A percentile compares a stretch with the other conserved stretches of the same genome.
phyloP scores from a whole-genome alignment of 1,140 invertebrate species.

The Ladona fulva region DNA sequence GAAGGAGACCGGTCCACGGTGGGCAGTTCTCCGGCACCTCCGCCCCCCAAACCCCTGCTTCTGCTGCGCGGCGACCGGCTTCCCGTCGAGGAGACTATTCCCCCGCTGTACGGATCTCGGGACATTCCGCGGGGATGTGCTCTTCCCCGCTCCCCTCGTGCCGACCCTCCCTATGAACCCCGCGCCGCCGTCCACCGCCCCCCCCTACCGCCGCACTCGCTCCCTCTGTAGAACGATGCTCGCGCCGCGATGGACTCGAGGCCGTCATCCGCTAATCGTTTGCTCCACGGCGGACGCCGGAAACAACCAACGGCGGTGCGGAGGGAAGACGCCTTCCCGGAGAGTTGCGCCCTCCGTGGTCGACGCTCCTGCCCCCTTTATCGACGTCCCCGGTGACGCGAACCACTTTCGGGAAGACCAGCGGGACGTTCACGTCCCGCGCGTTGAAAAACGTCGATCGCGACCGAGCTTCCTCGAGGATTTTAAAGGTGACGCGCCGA shows the following conservation, averaged over 20 bases:
- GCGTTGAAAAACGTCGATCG: not conserved
- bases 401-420: constrained; percentile 18
- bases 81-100: constrained; percentile 31
- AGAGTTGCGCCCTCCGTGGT: constrained; percentile 17
- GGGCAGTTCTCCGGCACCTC: constrained; percentile 58
- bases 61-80: constrained; percentile 42
- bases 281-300: constrained; percentile 36
- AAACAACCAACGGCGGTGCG: too few species aligned
- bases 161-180: constrained; percentile 15
- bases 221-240: too few species aligned
- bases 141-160: constrained; percentile 11
- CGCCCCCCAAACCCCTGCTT: constrained; percentile 50
- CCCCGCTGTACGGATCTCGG: constrained; percentile 57
- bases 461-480: not conserved
- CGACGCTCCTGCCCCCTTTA: too few species aligned
- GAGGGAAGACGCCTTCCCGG: too few species aligned
- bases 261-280: constrained; percentile 25
- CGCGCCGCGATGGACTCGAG: not conserved
- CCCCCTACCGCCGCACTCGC: too few species aligned
- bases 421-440: constrained; percentile 29
- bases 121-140: constrained; percentile 42
- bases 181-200: too few species aligned
- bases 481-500: not conserved
- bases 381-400: too few species aligned
- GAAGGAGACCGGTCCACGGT: constrained; percentile 78